Conservation (phyloP, 2,888 invertebrate species). For the Ceraclea dissimilis region DNA sequence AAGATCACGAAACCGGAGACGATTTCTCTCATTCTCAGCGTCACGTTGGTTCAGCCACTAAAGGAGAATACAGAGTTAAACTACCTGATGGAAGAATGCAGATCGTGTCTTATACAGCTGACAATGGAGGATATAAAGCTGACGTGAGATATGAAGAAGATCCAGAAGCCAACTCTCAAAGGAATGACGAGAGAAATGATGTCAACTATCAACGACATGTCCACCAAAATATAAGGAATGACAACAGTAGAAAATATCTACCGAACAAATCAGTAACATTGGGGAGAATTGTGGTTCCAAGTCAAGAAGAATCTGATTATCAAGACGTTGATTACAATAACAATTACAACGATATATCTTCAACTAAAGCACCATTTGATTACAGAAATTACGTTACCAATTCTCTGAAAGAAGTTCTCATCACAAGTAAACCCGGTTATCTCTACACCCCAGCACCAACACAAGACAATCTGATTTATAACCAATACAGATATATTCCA, state of each 20-base stretch:
- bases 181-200: background rate
- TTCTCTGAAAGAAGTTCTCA: constrained; percentile 19
- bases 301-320: constrained; percentile 22
- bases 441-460: constrained; percentile 14
- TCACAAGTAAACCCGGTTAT: constrained; percentile 23
- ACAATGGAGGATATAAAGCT: constrained; percentile 59
- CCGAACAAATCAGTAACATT: constrained; percentile 5
- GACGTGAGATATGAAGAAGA: constrained; percentile 53
- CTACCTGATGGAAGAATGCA: constrained; percentile 60
- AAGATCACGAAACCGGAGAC: constrained; percentile 54
- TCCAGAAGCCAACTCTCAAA: background rate
- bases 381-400: constrained; percentile 12
- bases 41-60: constrained; percentile 54
- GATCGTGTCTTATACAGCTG: constrained; percentile 59
- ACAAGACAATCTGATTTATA: constrained; percentile 10
- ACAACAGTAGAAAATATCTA: background rate
- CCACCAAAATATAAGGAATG: background rate
- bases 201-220: constrained; percentile 1
- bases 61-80: constrained; percentile 60
- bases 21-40: constrained; percentile 61
- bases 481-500: constrained; percentile 5
- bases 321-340: constrained; percentile 20
- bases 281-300: constrained; percentile 24
- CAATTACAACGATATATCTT: constrained; percentile 7
- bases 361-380: constrained; percentile 1